These are phyloP conservation scores for Gnatocerus cornutus DNA, from an alignment of 2,888 invertebrate genomes.

Conservation along the genomic window DNA sequence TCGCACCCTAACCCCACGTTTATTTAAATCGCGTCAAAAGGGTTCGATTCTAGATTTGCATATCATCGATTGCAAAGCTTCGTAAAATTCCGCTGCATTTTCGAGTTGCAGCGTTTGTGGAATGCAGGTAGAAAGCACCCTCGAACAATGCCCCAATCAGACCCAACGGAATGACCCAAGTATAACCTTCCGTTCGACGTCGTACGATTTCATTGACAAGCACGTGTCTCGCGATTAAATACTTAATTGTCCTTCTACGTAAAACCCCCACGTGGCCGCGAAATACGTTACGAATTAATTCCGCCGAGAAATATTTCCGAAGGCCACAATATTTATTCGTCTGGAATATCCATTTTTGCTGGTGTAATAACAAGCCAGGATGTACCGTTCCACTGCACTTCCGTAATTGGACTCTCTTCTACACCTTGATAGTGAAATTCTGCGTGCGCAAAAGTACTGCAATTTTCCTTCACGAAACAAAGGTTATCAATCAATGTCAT, in stretches of 20 bases:
- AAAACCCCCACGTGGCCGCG: constrained; percentile 37
- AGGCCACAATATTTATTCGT: constrained; percentile 33
- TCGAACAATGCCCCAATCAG: constrained; percentile 21
- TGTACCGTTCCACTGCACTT: constrained; percentile 40
- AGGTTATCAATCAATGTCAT: constrained; percentile 39
- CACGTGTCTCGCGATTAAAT: constrained; percentile 34
- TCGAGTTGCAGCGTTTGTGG: constrained; percentile 5
- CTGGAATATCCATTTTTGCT: constrained; percentile 26
- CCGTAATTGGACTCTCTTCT: constrained; percentile 38
- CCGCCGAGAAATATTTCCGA: constrained; percentile 33
- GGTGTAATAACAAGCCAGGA: constrained; percentile 5
- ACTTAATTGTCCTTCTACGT: constrained; percentile 33
- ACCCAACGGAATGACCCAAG: constrained; percentile 12
- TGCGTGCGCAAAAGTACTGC: constrained; percentile 20
- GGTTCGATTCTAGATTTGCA: constrained; percentile 38
- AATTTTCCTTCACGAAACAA: constrained; percentile 6
- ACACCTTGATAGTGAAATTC: constrained; percentile 23
- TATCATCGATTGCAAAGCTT: constrained; percentile 25
- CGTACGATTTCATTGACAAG: constrained; percentile 37
- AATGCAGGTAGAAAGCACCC: constrained; percentile 27
- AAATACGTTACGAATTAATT: constrained; percentile 30
- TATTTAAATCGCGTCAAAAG: constrained; percentile 42
- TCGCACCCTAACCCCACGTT: constrained; percentile 33
- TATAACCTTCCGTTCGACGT: constrained; percentile 14
- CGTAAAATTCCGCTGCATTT: not conserved